Base-by-base conservation (phyloP, 1,140 invertebrate species). In the Nylanderia fulva region DNA sequence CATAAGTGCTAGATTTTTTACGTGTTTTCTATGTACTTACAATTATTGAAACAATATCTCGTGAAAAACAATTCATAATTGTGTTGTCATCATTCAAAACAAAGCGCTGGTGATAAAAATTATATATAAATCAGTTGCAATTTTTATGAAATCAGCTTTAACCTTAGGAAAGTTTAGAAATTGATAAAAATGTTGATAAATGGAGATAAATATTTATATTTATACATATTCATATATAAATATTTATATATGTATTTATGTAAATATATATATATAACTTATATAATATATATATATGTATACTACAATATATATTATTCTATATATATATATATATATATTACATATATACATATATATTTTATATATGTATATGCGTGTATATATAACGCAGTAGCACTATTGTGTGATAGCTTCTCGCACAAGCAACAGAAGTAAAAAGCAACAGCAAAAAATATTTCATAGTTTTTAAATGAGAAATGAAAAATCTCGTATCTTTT, bases 131-230 rank as follows among this genome's bases (percentile, higher is more conserved):
- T 58, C 9, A n/a, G 39, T 76, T 45, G 18, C 0, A 18, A 52
- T 66, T 66, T 9, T 24, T 1, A 2, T 27, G 13, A 66, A 27
- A 52, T 52, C 13, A 45, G 24, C 39, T 36, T 77, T 24, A 68
- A 39, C 4, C 42, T 56, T 66, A 15, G 42, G 36, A 36, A 56
- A 54, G 21, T 68, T 77, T 21, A 18, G 24, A 18, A 63, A 48
- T 72, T 21, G 21, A 74, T 56, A 24, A 58, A 18, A n/a, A 64
- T 63, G n/a, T 76, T 76, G 63, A n/a, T 63, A 76, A 24, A 63
- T 15, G 39, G 42, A n/a, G n/a, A n/a, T n/a, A n/a, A n/a, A n/a
- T n/a, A n/a, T n/a, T n/a, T n/a, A n/a, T n/a, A n/a, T n/a, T n/a
- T n/a, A n/a, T n/a, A n/a, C n/a, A n/a, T n/a, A n/a, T n/a, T n/a